These are phyloP conservation scores for Acronicta leporina DNA, from an alignment of 2,888 invertebrate species.

Conservation along the genomic window DNA sequence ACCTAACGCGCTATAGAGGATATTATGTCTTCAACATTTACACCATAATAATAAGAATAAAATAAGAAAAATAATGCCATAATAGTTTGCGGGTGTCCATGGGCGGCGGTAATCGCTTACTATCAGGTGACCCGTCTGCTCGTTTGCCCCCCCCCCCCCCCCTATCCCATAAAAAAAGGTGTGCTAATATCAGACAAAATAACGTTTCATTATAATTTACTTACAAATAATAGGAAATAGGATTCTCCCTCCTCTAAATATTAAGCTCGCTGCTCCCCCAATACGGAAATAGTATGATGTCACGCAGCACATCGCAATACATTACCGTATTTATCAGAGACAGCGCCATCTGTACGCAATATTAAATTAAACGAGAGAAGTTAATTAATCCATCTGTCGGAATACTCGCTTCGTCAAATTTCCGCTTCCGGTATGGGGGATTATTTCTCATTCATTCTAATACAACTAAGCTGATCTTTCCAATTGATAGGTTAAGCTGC, in stretches of 20 bases:
- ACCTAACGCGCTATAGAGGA: too few species aligned
- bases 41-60: too few species aligned
- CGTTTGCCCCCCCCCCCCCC: too few species aligned
- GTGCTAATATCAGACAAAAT: too few species aligned
- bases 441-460: conserved; percentile 7
- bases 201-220: not conserved
- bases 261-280: not conserved
- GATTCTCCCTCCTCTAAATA: not conserved
- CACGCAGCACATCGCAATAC: conserved; percentile 13
- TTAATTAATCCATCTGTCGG: conserved; percentile 73
- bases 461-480: not conserved
- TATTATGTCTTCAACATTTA: too few species aligned
- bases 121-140: too few species aligned
- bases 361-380: conserved; percentile 53
- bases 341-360: conserved; percentile 50
- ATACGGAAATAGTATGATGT: conserved; percentile 40
- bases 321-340: conserved; percentile 34
- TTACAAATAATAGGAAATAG: conserved; percentile 12
- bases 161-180: too few species aligned
- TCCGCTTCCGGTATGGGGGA: conserved; percentile 36
- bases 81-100: too few species aligned
- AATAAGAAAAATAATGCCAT: too few species aligned
- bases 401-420: conserved; percentile 58
- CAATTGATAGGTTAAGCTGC: too few species aligned
- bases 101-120: too few species aligned